Percentiles rank a stretch among this genome's conserved stretches.
phyloP scores from a whole-genome alignment of 2,797 vertebrate species.

The Pangasius sanitwongsei region DNA sequence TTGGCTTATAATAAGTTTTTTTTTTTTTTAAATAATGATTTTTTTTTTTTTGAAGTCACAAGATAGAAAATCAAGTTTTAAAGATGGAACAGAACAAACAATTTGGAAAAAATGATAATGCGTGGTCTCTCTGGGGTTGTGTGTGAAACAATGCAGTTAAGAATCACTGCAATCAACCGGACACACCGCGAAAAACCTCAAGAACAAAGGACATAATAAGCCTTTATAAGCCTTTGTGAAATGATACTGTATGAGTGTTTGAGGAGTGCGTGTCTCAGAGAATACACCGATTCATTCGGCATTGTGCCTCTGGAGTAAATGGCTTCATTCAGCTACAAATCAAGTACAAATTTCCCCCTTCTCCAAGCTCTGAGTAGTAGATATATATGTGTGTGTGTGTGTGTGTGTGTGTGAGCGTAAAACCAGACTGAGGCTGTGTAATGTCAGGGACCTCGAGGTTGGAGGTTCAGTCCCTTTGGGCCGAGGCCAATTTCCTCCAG shows the following conservation, averaged over 20 bases:
- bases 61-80: background rate
- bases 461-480: slow-evolving; percentile 75
- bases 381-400: slow-evolving; percentile 39
- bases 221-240: background rate
- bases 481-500: slow-evolving; percentile 76
- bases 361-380: background rate
- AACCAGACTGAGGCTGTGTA: slow-evolving; percentile 52
- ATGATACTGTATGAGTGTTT: background rate
- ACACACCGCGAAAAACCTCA: background rate
- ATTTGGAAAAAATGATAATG: background rate
- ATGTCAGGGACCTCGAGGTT: slow-evolving; percentile 70
- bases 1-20: too few species aligned
- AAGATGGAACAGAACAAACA: background rate
- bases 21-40: background rate
- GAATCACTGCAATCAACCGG: background rate
- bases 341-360: slow-evolving; percentile 14
- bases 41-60: background rate
- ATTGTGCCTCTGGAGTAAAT: slow-evolving; percentile 23
- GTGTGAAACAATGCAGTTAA: background rate
- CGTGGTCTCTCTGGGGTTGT: background rate
- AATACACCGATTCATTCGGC: slow-evolving; percentile 6
- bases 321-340: slow-evolving; percentile 23
- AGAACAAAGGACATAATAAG: slow-evolving; percentile 11
- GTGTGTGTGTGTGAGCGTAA: slow-evolving; percentile 36
- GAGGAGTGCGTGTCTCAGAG: background rate